A percentile compares a stretch with the other conserved stretches of the same genome.
Conservation (phyloP, 2,113 vertebrate species). For the Solea solea region DNA sequence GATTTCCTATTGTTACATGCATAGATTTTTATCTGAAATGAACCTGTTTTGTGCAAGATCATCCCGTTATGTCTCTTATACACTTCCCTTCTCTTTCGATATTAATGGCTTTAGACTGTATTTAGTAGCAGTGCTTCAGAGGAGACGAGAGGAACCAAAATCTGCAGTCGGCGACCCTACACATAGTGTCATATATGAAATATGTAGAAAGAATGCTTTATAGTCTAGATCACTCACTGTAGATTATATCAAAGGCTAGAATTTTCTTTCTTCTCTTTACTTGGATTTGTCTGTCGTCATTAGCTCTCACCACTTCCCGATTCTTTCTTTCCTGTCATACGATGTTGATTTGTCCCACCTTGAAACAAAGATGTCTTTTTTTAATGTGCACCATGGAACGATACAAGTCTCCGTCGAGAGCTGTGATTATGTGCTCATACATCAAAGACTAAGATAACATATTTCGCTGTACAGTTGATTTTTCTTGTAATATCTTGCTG, state of each 20-base stretch:
- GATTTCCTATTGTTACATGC: slow-evolving; percentile 70
- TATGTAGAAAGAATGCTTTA: slow-evolving; percentile 51
- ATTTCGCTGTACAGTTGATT: slow-evolving; percentile 84
- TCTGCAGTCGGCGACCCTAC: slow-evolving; percentile 51
- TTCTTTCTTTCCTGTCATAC: slow-evolving; percentile 32
- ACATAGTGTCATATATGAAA: slow-evolving; percentile 16
- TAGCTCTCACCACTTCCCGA: slow-evolving; percentile 27
- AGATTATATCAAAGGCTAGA: slow-evolving; percentile 62
- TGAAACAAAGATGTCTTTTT: slow-evolving; percentile 26
- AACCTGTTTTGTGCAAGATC: slow-evolving; percentile 49
- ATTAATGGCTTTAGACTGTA: slow-evolving; percentile 75
- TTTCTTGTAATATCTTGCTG: slow-evolving; percentile 79
- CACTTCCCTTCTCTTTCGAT: slow-evolving; percentile 51
- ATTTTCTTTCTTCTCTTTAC: slow-evolving; percentile 53
- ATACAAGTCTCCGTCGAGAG: slow-evolving; percentile 41
- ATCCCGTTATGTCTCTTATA: slow-evolving; percentile 51
- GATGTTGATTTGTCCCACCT: slow-evolving; percentile 37
- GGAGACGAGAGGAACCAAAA: slow-evolving; percentile 67
- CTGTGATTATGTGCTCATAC: slow-evolving; percentile 28
- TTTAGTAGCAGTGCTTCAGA: slow-evolving; percentile 71
- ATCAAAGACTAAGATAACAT: slow-evolving; percentile 45
- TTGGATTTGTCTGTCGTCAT: slow-evolving; percentile 46
- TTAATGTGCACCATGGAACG: slow-evolving; percentile 34
- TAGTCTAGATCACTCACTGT: slow-evolving; percentile 60
- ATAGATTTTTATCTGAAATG: slow-evolving; percentile 73